Evolutionary conservation across 2,888 invertebrate genomes (phyloP).

Genomic region (Sphaerophoria taeniata): DNA sequence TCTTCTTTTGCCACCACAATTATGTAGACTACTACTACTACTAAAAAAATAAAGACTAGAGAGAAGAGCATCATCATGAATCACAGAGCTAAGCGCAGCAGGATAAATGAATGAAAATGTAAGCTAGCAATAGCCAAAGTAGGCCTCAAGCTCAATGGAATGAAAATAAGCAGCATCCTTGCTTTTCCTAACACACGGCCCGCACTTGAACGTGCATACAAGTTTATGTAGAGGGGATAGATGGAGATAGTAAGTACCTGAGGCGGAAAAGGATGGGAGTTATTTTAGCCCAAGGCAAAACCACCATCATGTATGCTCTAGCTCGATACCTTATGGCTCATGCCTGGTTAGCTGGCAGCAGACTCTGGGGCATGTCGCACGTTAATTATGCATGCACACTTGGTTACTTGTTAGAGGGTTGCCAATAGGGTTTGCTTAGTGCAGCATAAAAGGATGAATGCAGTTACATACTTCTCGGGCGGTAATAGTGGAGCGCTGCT

Average conservation of each 20-base stretch:
- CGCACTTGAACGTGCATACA: slow-evolving; percentile 14
- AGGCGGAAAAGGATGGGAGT: slow-evolving; percentile 40
- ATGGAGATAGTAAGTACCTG: slow-evolving; percentile 36
- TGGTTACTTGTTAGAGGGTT: slow-evolving; percentile 65
- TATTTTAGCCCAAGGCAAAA: background rate
- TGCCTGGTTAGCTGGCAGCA: slow-evolving; percentile 44
- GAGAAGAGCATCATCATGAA: slow-evolving; percentile 64
- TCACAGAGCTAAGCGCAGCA: slow-evolving; percentile 67
- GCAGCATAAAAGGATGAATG: slow-evolving; percentile 65
- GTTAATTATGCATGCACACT: slow-evolving; percentile 73
- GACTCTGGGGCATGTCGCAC: slow-evolving; percentile 64
- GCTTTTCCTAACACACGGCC: slow-evolving; percentile 1
- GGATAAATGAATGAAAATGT: slow-evolving; percentile 68
- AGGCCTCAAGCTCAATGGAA: slow-evolving; percentile 58
- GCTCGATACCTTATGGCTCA: background rate
- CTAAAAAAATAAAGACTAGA: background rate
- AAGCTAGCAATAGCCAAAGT: slow-evolving; percentile 59
- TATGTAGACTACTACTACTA: slow-evolving; percentile 13
- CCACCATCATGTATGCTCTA: background rate
- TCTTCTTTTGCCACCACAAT: slow-evolving; percentile 31
- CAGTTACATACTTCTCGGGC: slow-evolving; percentile 49
- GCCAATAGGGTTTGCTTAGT: slow-evolving; percentile 66
- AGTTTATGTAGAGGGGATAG: background rate
- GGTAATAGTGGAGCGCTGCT: background rate
- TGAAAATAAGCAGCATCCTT: slow-evolving; percentile 56